Evolutionary conservation across 1,140 invertebrate species (phyloP), one percentile per base, ranked within the genome.

Genomic region (Elysia chlorotica): DNA sequence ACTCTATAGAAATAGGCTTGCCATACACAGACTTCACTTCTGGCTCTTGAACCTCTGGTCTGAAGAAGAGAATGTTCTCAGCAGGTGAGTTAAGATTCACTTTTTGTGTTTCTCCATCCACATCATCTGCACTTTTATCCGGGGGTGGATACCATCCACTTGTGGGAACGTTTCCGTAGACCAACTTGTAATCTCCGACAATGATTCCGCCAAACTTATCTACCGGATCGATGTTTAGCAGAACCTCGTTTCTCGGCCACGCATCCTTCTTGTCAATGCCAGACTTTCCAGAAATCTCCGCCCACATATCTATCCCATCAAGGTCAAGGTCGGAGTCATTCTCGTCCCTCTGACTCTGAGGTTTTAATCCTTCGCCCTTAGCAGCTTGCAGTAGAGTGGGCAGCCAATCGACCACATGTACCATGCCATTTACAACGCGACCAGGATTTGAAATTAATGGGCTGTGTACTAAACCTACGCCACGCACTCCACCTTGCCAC

Each of bases 161-260:
- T 33, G 65, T 62, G 19, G 77, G 76, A 35, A 82, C n/a, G 92
- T 90, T 65, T 92, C 94, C 94, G 87, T 92, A 91, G 3, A 95
- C 85, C 1, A 96, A 73, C 87, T 98, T 97, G 92, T 93, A 97
- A 38, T 93, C 88, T 19, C 91, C 92, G 4, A 92, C 80, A 2
- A 92, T 92, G 2, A 97, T 84, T 0, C 92, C 91, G 0, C 92
- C 91, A 78, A 91, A 92, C 10, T 91, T 91, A 71, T 87, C 91
- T 23, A 92, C 90, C 68, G 95, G 92, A 83, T 98, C 95, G 69
- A 97, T 97, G 83, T 97, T 97, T 78, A 96, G 94, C 0, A 97
- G 85, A 33, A 96, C 86, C 62, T 90, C 89, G 3, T 84, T 90
- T 59, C 95, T 88, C 0, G 90, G n/a, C n/a, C n/a, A n/a, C n/a